Base-by-base conservation (phyloP, 2,797 vertebrate species). In the Onychomys leucogaster region DNA sequence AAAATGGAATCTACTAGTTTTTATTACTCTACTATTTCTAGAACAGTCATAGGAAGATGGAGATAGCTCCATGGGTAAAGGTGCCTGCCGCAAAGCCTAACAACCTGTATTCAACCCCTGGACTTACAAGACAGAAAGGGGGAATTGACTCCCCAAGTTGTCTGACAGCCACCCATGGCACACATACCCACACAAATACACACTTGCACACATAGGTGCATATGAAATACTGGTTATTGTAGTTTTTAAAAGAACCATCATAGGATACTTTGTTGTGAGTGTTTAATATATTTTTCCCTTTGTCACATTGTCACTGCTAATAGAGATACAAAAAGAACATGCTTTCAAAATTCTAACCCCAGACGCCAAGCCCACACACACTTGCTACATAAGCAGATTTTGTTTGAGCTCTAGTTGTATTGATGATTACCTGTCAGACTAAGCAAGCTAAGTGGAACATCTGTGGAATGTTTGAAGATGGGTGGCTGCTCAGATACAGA, bases 381-480 rank as follows among this genome's bases (percentile, higher is more conserved):
- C 17, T 43, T 73, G 65, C 34, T 90, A 90, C 69, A 71, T 83
- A 41, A 63, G 5, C 95, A 96, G 84, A 80, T 83, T 69, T 95
- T 95, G 61, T 97, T 96, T 98, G 89, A 93, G 89, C 71, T 80
- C 96, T 90, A 55, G 37, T 67, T 88, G 63, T 43, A 0, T 27
- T 59, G 43, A 25, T 94, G 82, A 97, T 96, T 97, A 96, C 84
- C 88, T 96, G 94, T 96, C 27, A 77, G 86, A 41, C 55, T 95
- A 94, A 97, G 57, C 0, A 52, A 94, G 73, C 84, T 98, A 89
- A 37, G 87, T 61, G 90, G 61, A 82, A 85, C 95, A 94, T 95
- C 82, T 2, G 49, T n/a, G 82, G 87, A 89, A 97, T 98, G 94
- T 98, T 98, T 97, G 97, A 95, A 86, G 80, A 96, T 13, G 91